These are phyloP conservation scores for Thryonomys swinderianus DNA, from an alignment of 2,113 vertebrate genomes.

Conservation along the genomic window DNA sequence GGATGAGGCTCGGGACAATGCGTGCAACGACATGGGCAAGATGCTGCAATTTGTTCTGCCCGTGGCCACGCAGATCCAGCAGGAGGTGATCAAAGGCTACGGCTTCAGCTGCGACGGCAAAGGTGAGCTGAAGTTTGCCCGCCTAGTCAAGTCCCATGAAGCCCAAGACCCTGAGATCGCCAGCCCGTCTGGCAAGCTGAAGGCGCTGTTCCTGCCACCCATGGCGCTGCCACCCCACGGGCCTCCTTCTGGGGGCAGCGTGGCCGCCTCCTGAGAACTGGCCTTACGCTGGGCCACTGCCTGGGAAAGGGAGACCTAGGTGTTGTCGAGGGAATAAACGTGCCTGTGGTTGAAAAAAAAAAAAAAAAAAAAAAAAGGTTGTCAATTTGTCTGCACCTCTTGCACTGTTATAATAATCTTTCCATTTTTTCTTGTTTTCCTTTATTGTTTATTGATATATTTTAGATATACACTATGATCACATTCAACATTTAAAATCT, in stretches of 20 bases:
- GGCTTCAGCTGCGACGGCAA: conserved; percentile 98
- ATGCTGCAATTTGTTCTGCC: conserved; percentile 98
- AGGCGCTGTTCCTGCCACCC: conserved; percentile 95
- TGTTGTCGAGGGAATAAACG: conserved; percentile 69
- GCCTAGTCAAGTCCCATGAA: conserved; percentile 97
- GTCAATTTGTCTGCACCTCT: neutral
- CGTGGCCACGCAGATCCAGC: conserved; percentile 97
- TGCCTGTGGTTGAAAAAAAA: conserved; percentile 37
- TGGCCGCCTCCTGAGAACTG: conserved; percentile 76
- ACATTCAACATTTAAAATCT: too few species aligned
- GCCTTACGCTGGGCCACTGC: neutral
- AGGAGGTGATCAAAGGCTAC: conserved; percentile 98
- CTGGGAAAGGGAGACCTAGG: neutral
- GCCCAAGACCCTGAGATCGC: conserved; percentile 98
- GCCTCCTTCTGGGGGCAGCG: conserved; percentile 70
- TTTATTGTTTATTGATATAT: too few species aligned
- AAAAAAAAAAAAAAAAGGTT: too few species aligned
- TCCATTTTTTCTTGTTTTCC: too few species aligned
- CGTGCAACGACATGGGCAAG: too few species aligned
- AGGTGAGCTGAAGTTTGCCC: conserved; percentile 96
- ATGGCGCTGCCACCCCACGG: conserved; percentile 94
- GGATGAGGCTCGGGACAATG: conserved; percentile 97
- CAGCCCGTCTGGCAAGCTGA: conserved; percentile 95
- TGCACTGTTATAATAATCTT: too few species aligned
- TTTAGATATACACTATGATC: too few species aligned